Evolutionary conservation across 2,888 invertebrate genomes (phyloP).

Genomic region (Patella caerulea): DNA sequence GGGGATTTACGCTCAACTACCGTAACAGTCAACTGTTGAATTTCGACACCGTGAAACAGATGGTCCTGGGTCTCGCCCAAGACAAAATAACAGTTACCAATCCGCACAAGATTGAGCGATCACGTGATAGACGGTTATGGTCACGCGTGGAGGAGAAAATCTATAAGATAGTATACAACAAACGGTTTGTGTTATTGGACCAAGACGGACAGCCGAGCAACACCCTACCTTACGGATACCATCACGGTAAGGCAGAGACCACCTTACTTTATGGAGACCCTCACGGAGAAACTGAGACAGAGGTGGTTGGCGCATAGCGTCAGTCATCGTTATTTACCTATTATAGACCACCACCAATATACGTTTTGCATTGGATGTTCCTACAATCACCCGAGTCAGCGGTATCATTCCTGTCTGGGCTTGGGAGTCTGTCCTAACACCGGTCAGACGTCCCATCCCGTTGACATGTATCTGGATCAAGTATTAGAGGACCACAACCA

Average conservation of each 20-base stretch:
- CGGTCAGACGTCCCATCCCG: neutral
- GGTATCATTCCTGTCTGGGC: neutral
- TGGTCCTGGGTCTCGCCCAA: neutral
- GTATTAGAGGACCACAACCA: neutral
- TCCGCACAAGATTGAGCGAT: neutral
- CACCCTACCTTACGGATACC: too few relatives aligned
- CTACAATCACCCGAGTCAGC: neutral
- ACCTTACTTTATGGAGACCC: neutral
- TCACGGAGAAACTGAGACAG: neutral
- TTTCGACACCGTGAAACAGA: constrained; percentile 2
- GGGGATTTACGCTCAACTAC: neutral
- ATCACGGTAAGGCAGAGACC: neutral
- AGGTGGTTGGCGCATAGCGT: neutral
- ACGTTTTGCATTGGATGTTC: neutral
- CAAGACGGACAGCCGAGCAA: too few relatives aligned
- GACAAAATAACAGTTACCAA: neutral
- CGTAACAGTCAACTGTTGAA: neutral
- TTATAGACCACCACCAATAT: neutral
- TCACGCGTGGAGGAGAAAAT: neutral
- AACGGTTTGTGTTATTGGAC: neutral
- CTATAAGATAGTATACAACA: neutral
- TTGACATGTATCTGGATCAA: neutral
- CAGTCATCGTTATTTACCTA: too few relatives aligned
- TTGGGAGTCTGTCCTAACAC: neutral
- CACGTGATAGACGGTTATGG: neutral